Percentiles rank a stretch among this genome's conserved stretches.
Conservation (phyloP, 2,797 vertebrate species). For the Poeciliopsis gracilis region DNA sequence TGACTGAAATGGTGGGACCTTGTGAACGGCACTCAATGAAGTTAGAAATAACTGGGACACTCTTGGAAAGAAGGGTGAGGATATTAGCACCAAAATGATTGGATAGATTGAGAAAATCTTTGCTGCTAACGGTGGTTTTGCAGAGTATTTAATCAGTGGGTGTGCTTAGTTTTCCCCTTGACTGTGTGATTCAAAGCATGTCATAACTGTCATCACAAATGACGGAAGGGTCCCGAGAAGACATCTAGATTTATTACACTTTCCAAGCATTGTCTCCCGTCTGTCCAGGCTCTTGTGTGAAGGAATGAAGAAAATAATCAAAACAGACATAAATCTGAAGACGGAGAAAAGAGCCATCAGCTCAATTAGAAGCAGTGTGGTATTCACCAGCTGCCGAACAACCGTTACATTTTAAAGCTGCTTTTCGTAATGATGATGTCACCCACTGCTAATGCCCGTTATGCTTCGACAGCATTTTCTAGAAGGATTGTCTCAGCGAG, state of each 20-base stretch:
- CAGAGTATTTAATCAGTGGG: neutral
- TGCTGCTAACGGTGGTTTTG: neutral
- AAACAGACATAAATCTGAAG: neutral
- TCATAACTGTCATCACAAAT: neutral
- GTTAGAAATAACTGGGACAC: neutral
- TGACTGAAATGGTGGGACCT: neutral
- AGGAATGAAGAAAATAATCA: slow-evolving; percentile 12
- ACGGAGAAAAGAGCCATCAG: slow-evolving; percentile 15
- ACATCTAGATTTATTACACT: neutral
- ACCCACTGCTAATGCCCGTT: slow-evolving; percentile 66
- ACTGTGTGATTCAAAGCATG: slow-evolving; percentile 2
- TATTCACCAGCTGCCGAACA: slow-evolving; percentile 34
- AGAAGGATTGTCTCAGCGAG: slow-evolving; percentile 44
- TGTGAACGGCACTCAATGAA: neutral
- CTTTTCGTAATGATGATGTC: slow-evolving; percentile 56
- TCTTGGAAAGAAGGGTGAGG: neutral
- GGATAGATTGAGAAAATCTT: neutral
- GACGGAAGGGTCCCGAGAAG: neutral
- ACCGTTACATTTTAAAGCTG: slow-evolving; percentile 38
- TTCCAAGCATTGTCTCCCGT: neutral
- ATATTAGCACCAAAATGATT: neutral
- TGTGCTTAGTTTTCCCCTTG: neutral
- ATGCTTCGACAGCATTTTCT: slow-evolving; percentile 59
- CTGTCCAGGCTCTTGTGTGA: neutral
- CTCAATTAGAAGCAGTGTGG: slow-evolving; percentile 30